These are phyloP conservation scores for Cheilosia scutellata DNA, from an alignment of 2,888 invertebrate genomes.

Conservation along the genomic window DNA sequence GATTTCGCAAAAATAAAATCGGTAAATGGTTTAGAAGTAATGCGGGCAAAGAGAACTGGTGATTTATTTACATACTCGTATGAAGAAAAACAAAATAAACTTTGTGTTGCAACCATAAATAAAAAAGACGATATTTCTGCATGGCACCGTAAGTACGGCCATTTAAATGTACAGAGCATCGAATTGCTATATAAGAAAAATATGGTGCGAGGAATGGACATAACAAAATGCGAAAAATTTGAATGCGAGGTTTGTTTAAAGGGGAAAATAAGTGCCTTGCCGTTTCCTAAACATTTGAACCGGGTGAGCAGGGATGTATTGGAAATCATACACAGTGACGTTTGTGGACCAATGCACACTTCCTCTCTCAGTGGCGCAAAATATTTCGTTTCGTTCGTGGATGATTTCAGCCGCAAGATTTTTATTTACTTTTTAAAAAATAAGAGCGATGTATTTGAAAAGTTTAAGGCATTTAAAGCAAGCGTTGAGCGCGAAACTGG, in stretches of 20 bases:
- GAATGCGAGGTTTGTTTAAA: slow-evolving; percentile 25
- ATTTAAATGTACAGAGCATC: slow-evolving; percentile 23
- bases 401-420: no score
- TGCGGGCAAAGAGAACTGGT: not conserved
- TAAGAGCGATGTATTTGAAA: no score
- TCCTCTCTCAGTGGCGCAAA: no score
- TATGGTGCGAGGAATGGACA: slow-evolving; percentile 15
- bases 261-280: slow-evolving; percentile 25
- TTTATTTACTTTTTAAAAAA: no score
- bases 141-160: slow-evolving; percentile 12
- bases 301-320: no score
- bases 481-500: no score
- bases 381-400: no score
- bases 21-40: not conserved
- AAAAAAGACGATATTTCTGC: not conserved
- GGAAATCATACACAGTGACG: no score
- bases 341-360: no score
- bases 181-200: slow-evolving; percentile 5
- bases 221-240: slow-evolving; percentile 2
- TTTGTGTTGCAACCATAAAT: not conserved
- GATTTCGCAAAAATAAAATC: slow-evolving; percentile 20
- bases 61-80: slow-evolving; percentile 7
- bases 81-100: not conserved
- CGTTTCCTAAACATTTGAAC: slow-evolving; percentile 20
- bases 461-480: no score